These are phyloP conservation scores for Sebastes hubbsi DNA, from an alignment of 2,797 vertebrate species.

Conservation along the genomic window DNA sequence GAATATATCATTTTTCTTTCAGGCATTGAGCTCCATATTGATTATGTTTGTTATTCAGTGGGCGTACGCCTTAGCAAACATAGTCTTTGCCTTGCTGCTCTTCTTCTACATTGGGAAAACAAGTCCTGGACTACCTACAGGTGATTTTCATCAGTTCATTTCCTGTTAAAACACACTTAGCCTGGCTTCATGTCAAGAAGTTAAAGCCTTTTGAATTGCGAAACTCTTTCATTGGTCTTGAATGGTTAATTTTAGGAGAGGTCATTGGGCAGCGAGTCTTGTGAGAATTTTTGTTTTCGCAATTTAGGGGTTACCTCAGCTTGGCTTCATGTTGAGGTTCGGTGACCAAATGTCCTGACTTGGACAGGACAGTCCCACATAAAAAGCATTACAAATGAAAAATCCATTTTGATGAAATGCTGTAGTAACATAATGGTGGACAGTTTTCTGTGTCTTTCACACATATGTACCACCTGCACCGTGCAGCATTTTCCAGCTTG, in stretches of 20 bases:
- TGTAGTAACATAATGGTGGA: background rate
- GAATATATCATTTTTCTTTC: constrained; percentile 29
- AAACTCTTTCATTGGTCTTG: too few species aligned
- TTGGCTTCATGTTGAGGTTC: background rate
- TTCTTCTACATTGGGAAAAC: constrained; percentile 94
- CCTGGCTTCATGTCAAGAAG: background rate
- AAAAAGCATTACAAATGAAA: background rate
- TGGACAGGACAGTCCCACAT: background rate
- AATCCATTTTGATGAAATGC: background rate
- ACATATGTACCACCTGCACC: background rate
- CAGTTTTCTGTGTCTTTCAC: background rate
- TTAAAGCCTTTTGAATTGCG: too few species aligned
- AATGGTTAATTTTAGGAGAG: rapidly evolving
- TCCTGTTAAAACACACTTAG: background rate
- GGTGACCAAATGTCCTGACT: background rate
- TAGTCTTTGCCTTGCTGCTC: constrained; percentile 86
- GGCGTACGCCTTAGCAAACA: constrained; percentile 91
- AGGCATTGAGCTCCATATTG: constrained; percentile 88
- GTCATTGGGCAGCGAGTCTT: too few species aligned
- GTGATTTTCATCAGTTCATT: constrained; percentile 73
- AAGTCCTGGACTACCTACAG: constrained; percentile 92
- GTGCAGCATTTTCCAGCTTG: background rate
- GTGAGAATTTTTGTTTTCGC: too few species aligned
- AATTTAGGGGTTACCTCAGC: background rate
- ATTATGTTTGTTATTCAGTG: constrained; percentile 98